These are phyloP conservation scores for Sapayoa aenigma DNA, from an alignment of 2,113 vertebrate species.

Conservation along the genomic window DNA sequence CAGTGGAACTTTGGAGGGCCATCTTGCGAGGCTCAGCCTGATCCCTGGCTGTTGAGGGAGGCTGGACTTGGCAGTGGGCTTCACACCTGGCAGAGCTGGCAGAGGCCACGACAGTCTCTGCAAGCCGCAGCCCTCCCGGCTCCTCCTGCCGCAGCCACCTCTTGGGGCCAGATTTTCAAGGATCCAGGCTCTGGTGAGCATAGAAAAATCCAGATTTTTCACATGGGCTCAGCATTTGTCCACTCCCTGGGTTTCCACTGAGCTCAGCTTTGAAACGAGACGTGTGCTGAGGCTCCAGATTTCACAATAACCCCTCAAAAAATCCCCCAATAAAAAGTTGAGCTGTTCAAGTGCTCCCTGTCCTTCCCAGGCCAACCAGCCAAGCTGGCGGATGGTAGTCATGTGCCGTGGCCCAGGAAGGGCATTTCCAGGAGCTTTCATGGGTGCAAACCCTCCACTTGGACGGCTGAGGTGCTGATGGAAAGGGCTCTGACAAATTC, in stretches of 20 bases:
- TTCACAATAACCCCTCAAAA: not conserved
- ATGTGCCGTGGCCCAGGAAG: not conserved
- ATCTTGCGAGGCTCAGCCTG: not conserved
- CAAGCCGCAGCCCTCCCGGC: not conserved
- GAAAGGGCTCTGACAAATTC: not conserved
- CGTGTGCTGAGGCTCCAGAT: rapidly evolving
- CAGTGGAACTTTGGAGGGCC: not conserved
- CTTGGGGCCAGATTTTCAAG: not conserved
- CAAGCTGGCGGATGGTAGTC: rapidly evolving
- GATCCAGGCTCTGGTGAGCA: not conserved
- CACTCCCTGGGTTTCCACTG: not conserved
- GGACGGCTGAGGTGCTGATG: not conserved
- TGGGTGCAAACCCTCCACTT: not conserved
- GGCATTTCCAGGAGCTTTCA: not conserved
- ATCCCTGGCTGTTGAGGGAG: not conserved
- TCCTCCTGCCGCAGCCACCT: conserved; percentile 2
- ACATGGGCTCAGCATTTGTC: not conserved
- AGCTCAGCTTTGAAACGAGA: not conserved
- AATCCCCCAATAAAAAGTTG: not conserved
- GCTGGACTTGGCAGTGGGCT: not conserved
- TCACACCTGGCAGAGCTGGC: not conserved
- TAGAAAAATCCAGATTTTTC: not conserved
- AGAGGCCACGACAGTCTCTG: not conserved
- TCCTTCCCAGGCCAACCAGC: not conserved
- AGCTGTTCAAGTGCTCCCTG: not conserved